Evolutionary conservation across 2,888 invertebrate genomes (phyloP), one percentile per base, ranked within the genome.

Genomic region (Paralinhomoeus sp.): DNA sequence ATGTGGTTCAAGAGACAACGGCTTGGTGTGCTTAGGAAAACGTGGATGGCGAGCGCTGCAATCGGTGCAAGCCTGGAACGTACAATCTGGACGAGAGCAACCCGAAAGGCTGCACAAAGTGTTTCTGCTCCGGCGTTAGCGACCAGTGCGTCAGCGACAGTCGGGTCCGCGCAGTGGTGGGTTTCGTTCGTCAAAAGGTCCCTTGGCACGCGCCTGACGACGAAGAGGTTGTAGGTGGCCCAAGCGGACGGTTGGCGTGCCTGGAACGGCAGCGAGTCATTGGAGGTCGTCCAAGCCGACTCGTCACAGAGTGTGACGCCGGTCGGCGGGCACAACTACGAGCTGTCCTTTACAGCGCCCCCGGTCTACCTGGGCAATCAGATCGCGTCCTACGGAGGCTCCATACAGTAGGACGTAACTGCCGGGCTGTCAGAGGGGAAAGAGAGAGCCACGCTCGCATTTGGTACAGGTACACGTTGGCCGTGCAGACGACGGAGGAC

Each of bases 121-220:
- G 97, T 60, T 91, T 84, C 73, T 97, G 97, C 62, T 97, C 89
- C 62, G 87, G 85, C 1, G 81, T 82, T 63, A 82, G 87, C 0
- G 76, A 77, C 0, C 70, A 78, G 9, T 91, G 91, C n/a, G 2
- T 2, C 5, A 39, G 39, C 18, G 7, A 68, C 24, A 2, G 22
- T 20, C 13, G 39, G 5, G 3, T 20, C 39, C 23, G 41, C 17
- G 17, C 20, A 24, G 9, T 31, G 9, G 21, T 7, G 12, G 21
- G 20, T 21, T 18, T 17, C 20, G 20, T n/a, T n/a, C n/a, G n/a
- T n/a, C n/a, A 46, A 15, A 51, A 49, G 21, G 41, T 36, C 13
- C 45, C 51, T 1, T 47, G 50, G 15, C 47, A 51, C n/a, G n/a
- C n/a, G n/a, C n/a, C n/a, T n/a, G n/a, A n/a, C n/a, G n/a, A n/a